phyloP scores from a whole-genome alignment of 2,113 vertebrate genomes.

The Podarcis cretensis region DNA sequence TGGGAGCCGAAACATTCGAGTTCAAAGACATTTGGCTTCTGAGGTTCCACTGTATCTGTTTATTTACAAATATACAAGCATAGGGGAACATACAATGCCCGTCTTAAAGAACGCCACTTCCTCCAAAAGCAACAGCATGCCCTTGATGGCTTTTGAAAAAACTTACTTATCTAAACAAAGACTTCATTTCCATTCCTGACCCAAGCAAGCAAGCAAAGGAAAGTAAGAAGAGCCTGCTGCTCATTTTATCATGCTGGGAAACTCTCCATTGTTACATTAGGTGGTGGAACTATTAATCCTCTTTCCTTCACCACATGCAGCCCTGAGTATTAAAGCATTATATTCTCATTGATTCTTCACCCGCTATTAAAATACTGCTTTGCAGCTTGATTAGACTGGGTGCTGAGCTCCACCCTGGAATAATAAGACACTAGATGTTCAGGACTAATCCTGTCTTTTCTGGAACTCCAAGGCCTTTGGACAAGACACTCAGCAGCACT shows the following conservation, averaged over 20 bases:
- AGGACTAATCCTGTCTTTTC: not conserved
- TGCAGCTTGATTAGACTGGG: not conserved
- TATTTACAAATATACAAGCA: not conserved
- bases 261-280: not conserved
- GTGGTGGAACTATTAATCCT: not conserved
- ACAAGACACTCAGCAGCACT: not conserved
- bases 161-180: not conserved
- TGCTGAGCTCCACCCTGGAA: not conserved
- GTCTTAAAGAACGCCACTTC: not conserved
- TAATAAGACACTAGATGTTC: not conserved
- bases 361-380: not conserved
- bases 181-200: not conserved
- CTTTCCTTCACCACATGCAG: not conserved
- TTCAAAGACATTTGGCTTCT: not conserved
- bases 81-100: not conserved
- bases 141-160: not conserved
- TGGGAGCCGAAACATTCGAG: too few relatives aligned
- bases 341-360: not conserved
- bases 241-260: not conserved
- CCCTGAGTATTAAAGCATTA: not conserved
- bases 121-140: not conserved
- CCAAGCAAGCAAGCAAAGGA: too few relatives aligned
- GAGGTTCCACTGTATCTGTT: not conserved
- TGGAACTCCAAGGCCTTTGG: not conserved
- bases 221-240: not conserved